Evolutionary conservation across 2,888 invertebrate species (phyloP), one percentile per base, ranked within the genome.

Genomic region (Pachymerium ferrugineum): DNA sequence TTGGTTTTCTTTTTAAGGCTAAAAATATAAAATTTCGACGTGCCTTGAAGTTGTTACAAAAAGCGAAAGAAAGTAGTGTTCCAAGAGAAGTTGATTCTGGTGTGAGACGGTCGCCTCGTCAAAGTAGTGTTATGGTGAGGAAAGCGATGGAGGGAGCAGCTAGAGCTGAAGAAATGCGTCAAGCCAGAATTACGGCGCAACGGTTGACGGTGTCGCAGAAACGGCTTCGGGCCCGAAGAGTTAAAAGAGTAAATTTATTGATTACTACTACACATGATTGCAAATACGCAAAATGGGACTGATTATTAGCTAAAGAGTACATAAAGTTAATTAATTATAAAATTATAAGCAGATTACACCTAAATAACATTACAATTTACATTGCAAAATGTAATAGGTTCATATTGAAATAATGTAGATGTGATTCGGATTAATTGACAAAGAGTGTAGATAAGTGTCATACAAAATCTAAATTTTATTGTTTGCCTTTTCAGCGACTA

Each of bases 141-240:
- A 62, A 62, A 30, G 73, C 73, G 28, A 73, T 73, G 73, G 73
- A 73, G 62, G 73, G 73, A 30, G 73, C 73, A 14, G 38, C 30
- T 6, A 25, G 38, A 1, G 73, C 73, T 14, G 73, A 73, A 31
- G 73, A 73, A 67, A 19, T 73, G 29, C 54, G 73, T 3, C 73
- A 73, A 31, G 73, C 73, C 1, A 10, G 73, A 16, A 73, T 73
- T 8, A 62, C 62, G 4, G 73, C 73, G 6, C 73, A 73, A 31
- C 54, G 73, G 10, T 16, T 31, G 4, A 67, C 54, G 10, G 8
- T 62, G 3, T 62, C 73, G 1, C 70, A 33, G 22, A 47, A 47
- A 25, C n/a, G 72, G 19, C 72, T 72, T 47, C 31, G 70, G 1
- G 22, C 70, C 4, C 1, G 70, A 19, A 70, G 70, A 33, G 35